Conservation (phyloP, 2,113 vertebrate genomes). For the Pteropus alecto region DNA sequence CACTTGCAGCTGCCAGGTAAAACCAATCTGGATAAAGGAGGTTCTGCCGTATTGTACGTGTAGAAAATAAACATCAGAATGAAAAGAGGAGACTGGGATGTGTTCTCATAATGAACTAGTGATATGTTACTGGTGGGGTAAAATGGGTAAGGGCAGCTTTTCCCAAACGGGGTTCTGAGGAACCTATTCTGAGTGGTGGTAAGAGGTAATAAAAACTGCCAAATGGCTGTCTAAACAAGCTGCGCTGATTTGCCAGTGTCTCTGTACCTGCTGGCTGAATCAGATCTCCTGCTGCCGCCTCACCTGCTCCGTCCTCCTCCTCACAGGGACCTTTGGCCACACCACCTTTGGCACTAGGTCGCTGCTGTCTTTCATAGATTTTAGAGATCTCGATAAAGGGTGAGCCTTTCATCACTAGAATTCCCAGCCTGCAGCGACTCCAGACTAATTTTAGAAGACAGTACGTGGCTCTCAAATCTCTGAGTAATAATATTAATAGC, state of each 20-base stretch:
- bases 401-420: background rate
- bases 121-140: background rate
- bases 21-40: background rate
- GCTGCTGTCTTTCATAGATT: no score
- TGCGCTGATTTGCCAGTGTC: accelerated
- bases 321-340: background rate
- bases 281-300: background rate
- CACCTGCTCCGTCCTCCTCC: background rate
- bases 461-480: background rate
- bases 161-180: background rate
- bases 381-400: background rate
- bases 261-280: no score
- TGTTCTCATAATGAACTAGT: background rate
- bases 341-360: accelerated
- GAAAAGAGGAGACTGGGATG: background rate
- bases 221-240: background rate
- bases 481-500: accelerated
- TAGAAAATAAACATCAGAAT: background rate
- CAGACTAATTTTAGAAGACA: background rate
- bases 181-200: background rate
- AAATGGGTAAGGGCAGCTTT: background rate
- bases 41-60: background rate
- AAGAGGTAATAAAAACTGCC: background rate
- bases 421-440: background rate
- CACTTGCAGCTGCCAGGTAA: background rate